Base-by-base conservation (phyloP, 1,140 invertebrate species). In the Sminthurinus signatus region DNA sequence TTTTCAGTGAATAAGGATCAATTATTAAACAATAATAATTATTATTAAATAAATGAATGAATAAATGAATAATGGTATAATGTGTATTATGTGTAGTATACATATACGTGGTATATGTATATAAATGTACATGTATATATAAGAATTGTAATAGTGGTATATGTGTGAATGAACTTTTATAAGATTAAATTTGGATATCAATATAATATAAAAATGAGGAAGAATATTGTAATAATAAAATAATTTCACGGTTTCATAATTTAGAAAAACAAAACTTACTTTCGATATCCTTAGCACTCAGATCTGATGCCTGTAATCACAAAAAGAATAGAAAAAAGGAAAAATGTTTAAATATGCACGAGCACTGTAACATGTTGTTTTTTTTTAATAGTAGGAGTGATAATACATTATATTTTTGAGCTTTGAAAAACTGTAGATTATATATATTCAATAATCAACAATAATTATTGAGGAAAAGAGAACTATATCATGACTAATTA, bases 221-320 rank as follows among this genome's bases (percentile, higher is more conserved):
- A n/a, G n/a, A n/a, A n/a, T n/a, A n/a, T n/a, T n/a, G n/a, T n/a
- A n/a, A n/a, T n/a, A n/a, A n/a, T n/a, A n/a, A n/a, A n/a, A n/a
- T n/a, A n/a, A n/a, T n/a, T n/a, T n/a, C n/a, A n/a, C n/a, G n/a
- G n/a, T n/a, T n/a, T n/a, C n/a, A n/a, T n/a, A n/a, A n/a, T n/a
- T n/a, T n/a, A n/a, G n/a, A n/a, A n/a, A n/a, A n/a, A n/a, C n/a
- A 21, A 61, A 62, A 72, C 75, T 76, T 73, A 76, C 76, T 74
- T 64, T 76, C 76, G 68, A 76, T 73, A 61, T 77, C 75, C 57
- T 70, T 70, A 66, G 74, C 73, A 60, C 72, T 75, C 61, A 77
- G 71, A 64, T 77, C 76, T 58, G 74, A 73, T 67, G 74, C 64
- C 64, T 60, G 55, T 23, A 64, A 56, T 64, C 50, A n/a, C 27